These are phyloP conservation scores for Gandaritis pyraliata DNA, from an alignment of 2,888 invertebrate genomes.

Conservation along the genomic window DNA sequence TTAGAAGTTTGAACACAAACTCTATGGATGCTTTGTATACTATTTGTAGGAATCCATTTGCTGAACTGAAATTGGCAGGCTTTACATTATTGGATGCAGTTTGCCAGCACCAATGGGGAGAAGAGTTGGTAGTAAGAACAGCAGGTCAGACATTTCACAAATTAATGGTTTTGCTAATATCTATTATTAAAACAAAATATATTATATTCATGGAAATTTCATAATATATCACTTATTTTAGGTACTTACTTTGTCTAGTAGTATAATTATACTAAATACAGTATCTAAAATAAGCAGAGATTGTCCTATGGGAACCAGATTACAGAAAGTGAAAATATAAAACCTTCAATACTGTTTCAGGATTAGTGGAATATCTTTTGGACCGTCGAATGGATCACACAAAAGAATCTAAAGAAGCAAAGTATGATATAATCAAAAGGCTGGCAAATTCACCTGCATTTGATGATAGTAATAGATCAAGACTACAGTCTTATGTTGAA, in stretches of 20 bases:
- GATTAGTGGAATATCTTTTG: slow-evolving; percentile 91
- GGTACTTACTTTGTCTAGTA: too few relatives aligned
- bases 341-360: slow-evolving; percentile 65
- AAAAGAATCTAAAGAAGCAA: slow-evolving; percentile 89
- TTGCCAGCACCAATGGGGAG: slow-evolving; percentile 91
- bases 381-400: slow-evolving; percentile 88
- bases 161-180: too few relatives aligned
- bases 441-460: slow-evolving; percentile 85
- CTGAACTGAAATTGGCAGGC: slow-evolving; percentile 89
- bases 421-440: slow-evolving; percentile 88
- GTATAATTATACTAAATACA: too few relatives aligned
- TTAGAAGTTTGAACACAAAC: slow-evolving; percentile 66
- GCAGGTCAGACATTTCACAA: slow-evolving; percentile 86
- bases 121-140: slow-evolving; percentile 87
- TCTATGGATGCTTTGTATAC: slow-evolving; percentile 86
- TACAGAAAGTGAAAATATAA: too few relatives aligned
- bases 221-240: too few relatives aligned
- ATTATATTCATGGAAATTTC: too few relatives aligned
- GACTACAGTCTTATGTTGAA: slow-evolving; percentile 87
- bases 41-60: slow-evolving; percentile 91
- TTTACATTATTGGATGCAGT: slow-evolving; percentile 87
- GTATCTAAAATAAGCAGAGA: too few relatives aligned
- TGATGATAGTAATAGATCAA: slow-evolving; percentile 84
- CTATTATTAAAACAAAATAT: too few relatives aligned
- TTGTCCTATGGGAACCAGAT: too few relatives aligned